Conservation (phyloP, 2,888 invertebrate genomes). For the Acleris literana region DNA sequence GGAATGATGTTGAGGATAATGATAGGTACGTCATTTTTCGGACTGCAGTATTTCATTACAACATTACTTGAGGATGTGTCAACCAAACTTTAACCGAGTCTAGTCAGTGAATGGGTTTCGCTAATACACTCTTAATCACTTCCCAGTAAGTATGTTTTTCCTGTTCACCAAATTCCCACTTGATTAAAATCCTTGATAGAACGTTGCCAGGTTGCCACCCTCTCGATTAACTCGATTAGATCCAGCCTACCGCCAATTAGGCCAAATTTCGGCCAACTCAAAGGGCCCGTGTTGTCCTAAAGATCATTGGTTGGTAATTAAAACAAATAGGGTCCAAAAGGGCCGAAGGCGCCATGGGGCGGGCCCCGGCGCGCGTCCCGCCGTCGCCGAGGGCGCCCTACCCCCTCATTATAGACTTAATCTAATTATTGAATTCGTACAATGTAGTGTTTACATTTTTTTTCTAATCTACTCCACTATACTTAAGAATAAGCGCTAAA, state of each 20-base stretch:
- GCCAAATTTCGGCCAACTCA: slow-evolving; percentile 75
- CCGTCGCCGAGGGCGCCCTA: slow-evolving; percentile 71
- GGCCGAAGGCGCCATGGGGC: slow-evolving; percentile 78
- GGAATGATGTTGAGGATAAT: no score
- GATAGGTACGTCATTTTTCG: no score
- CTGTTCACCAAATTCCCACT: slow-evolving; percentile 23
- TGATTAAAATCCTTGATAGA: slow-evolving; percentile 34
- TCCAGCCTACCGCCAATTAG: slow-evolving; percentile 73
- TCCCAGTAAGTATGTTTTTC: slow-evolving; percentile 15
- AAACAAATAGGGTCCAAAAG: slow-evolving; percentile 82
- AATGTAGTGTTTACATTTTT: slow-evolving; percentile 83
- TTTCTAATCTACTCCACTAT: slow-evolving; percentile 81
- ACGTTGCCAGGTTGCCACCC: slow-evolving; percentile 44
- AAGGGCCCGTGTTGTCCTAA: slow-evolving; percentile 74
- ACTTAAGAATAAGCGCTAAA: slow-evolving; percentile 82
- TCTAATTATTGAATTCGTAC: slow-evolving; percentile 84
- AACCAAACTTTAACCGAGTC: no score
- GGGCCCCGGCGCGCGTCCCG: slow-evolving; percentile 64
- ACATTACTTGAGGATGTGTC: no score
- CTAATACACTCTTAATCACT: neutral
- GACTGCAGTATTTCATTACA: no score
- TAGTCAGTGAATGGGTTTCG: neutral
- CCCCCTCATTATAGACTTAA: slow-evolving; percentile 81
- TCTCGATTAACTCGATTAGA: slow-evolving; percentile 53
- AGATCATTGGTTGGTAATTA: slow-evolving; percentile 79